Evolutionary conservation across 2,888 invertebrate species (phyloP).

Genomic region (Leptinotarsa rubiginosa): DNA sequence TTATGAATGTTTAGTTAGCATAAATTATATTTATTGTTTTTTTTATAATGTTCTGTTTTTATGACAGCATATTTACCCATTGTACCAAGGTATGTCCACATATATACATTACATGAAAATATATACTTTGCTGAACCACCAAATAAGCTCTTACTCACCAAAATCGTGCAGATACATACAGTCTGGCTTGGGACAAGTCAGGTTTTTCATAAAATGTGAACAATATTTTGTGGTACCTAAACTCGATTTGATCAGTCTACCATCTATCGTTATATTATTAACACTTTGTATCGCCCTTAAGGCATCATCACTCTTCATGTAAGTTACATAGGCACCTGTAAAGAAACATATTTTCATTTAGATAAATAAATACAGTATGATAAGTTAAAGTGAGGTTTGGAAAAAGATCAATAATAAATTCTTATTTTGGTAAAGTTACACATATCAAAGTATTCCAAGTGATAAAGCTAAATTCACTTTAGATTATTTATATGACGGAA

Average conservation of each 20-base stretch:
- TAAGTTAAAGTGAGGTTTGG: not conserved
- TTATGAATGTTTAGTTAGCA: no score
- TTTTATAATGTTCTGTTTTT: no score
- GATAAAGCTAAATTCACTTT: no score
- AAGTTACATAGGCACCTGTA: constrained; percentile 97
- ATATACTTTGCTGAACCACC: not conserved
- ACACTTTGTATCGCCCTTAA: constrained; percentile 96
- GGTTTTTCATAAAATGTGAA: constrained; percentile 98
- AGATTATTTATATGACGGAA: no score
- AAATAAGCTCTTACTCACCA: constrained; percentile 70
- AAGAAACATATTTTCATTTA: constrained; percentile 12
- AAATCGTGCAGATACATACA: constrained; percentile 99
- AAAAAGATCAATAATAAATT: no score
- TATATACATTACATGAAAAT: not conserved
- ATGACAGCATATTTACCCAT: no score
- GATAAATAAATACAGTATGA: not conserved
- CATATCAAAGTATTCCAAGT: not conserved
- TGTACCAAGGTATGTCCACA: no score
- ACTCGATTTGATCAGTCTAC: constrained; percentile 95
- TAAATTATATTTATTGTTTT: no score
- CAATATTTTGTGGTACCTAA: constrained; percentile 99
- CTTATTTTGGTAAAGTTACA: not conserved
- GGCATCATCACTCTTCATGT: constrained; percentile 90
- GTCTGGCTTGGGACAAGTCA: constrained; percentile 96
- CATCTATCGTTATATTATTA: constrained; percentile 96